Conservation (phyloP, 2,113 vertebrate species). For the Hypomesus transpacificus region DNA sequence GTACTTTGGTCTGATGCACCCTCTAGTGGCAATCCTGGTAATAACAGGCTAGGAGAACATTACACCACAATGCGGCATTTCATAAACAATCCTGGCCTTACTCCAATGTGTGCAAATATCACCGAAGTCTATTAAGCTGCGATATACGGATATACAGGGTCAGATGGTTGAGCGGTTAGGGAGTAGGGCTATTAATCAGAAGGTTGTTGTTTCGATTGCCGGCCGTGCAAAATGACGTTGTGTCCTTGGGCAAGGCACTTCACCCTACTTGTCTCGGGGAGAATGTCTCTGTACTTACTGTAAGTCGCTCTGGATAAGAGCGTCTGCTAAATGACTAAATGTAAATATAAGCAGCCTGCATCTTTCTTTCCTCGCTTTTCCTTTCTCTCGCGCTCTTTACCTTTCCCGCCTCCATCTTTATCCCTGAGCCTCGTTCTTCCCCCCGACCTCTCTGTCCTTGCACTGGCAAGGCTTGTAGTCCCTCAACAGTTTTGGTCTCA, state of each 20-base stretch:
- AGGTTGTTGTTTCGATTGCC: no score
- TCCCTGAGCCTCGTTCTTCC: background rate
- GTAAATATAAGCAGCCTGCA: no score
- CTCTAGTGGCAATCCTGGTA: conserved; percentile 1
- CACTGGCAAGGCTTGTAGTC: no score
- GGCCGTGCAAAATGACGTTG: no score
- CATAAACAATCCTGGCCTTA: background rate
- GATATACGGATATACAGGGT: no score
- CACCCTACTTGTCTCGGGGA: no score
- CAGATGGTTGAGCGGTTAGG: no score
- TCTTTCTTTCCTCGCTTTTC: background rate
- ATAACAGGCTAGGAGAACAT: background rate
- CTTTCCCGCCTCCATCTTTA: background rate
- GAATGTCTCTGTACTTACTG: no score
- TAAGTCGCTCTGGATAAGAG: no score
- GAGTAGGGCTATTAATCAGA: no score
- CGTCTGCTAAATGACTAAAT: no score
- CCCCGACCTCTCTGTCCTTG: background rate
- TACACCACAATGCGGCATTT: background rate
- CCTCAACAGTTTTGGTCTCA: background rate
- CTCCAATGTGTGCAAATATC: background rate
- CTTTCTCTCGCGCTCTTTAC: background rate
- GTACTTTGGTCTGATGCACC: background rate
- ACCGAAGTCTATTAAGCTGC: background rate
- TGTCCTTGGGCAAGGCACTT: no score